These are phyloP conservation scores for Parasteatoda lunata DNA, from an alignment of 2,888 invertebrate genomes.

Conservation along the genomic window DNA sequence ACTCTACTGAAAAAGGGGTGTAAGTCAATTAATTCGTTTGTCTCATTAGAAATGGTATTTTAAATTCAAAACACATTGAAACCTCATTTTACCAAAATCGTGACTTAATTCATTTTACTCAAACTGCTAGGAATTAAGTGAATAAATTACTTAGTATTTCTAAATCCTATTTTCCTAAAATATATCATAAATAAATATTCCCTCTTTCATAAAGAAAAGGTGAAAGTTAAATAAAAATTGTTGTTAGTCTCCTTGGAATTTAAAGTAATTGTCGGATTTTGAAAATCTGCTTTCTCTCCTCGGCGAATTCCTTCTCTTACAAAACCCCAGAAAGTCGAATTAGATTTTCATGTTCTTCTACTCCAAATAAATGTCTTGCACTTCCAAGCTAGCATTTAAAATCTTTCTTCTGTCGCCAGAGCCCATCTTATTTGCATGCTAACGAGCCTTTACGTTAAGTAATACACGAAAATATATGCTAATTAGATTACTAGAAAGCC, in stretches of 20 bases:
- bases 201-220: too few relatives aligned
- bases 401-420: neutral
- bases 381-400: neutral
- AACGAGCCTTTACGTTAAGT: slow-evolving; percentile 17
- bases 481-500: slow-evolving; percentile 27
- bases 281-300: neutral
- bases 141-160: too few relatives aligned
- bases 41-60: too few relatives aligned
- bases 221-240: neutral
- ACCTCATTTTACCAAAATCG: too few relatives aligned
- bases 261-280: neutral
- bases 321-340: neutral
- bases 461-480: slow-evolving; percentile 37
- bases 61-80: too few relatives aligned
- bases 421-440: slow-evolving; percentile 28
- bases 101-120: too few relatives aligned
- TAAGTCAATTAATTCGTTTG: too few relatives aligned
- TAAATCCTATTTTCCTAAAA: too few relatives aligned
- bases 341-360: neutral
- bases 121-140: too few relatives aligned
- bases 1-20: too few relatives aligned
- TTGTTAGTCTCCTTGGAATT: neutral
- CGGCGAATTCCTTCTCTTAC: neutral
- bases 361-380: neutral
- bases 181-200: neutral